phyloP scores from a whole-genome alignment of 2,113 vertebrate species.

The Onychostoma macrolepis region DNA sequence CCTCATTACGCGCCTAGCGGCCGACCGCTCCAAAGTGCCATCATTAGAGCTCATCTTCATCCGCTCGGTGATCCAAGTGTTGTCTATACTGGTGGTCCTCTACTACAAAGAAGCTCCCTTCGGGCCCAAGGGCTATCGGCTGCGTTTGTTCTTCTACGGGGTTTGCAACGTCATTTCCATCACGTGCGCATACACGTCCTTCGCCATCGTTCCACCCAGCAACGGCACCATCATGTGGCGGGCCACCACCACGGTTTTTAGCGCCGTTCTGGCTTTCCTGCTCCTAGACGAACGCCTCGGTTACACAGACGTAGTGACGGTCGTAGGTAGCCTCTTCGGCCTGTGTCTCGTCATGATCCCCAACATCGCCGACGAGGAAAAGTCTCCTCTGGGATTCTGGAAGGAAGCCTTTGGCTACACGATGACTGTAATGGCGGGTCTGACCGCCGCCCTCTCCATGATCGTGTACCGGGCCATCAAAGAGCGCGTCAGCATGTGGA shows the following conservation, averaged over 20 bases:
- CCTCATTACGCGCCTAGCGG: conserved; percentile 89
- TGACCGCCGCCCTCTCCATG: conserved; percentile 96
- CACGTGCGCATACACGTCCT: conserved; percentile 98
- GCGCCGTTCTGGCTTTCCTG: conserved; percentile 92
- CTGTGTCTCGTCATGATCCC: conserved; percentile 96
- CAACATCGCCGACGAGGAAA: conserved; percentile 89
- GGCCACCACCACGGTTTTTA: conserved; percentile 95
- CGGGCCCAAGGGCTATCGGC: conserved; percentile 90
- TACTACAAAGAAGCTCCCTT: conserved; percentile 93
- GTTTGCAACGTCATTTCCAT: conserved; percentile 97
- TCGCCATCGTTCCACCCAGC: conserved; percentile 95
- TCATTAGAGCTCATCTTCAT: conserved; percentile 97
- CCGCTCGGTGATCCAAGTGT: conserved; percentile 92
- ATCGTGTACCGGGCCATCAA: conserved; percentile 96
- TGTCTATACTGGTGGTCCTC: conserved; percentile 89
- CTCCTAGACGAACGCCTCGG: conserved; percentile 92
- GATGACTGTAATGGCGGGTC: conserved; percentile 95
- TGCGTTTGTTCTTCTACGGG: conserved; percentile 94
- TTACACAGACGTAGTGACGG: conserved; percentile 85
- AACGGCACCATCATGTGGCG: conserved; percentile 98
- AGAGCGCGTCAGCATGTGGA: conserved; percentile 98
- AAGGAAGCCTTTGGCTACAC: conserved; percentile 98
- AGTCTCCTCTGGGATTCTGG: conserved; percentile 89
- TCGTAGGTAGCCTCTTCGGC: conserved; percentile 89
- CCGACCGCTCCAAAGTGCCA: conserved; percentile 95